Base-by-base conservation (phyloP, 1,140 invertebrate genomes). In the Drosophila repletoides region DNA sequence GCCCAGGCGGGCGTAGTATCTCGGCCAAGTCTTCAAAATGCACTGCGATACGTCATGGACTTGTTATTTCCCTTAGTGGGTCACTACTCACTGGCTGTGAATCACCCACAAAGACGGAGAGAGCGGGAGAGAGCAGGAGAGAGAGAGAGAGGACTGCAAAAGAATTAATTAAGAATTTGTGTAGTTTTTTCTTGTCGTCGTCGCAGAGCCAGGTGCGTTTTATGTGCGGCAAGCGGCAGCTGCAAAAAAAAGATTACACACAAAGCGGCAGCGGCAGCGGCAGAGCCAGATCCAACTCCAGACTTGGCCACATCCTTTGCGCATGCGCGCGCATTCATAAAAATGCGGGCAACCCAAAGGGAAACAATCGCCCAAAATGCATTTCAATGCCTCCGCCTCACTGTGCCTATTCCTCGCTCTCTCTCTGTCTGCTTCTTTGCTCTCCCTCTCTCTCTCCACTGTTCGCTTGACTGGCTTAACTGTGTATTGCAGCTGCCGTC, bases 301-400 rank as follows among this genome's bases (percentile, higher is more conserved):
- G 28, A 34, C 21, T 40, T 53, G 53, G 52, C 33, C 56, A 67
- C 63, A 76, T 81, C 77, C 74, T 84, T 84, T 84, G 80, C 71
- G 79, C 79, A 84, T 86, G 79, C 79, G 79, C 80, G 79, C 80
- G 79, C 79, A 86, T 84, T 80, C 22, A 41, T 43, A 64, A 51
- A n/a, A 38, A 52, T 24, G 26, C 66, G 51, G 51, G 59, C 58
- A 26, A 29, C 34, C n/a, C 56, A 45, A 60, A 9, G 56, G 17
- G 15, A 28, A 19, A 41, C 29, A 49, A 55, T 45, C 41, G 53
- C 72, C 69, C 69, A 63, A 63, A 76, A 72, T 79, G 53, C 75
- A 61, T 59, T 66, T 71, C n/a, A 79, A 77, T 67, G 68, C 46
- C 49, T 70, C 61, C 74, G 65, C 19, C 34, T 10, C 21, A 2